Percentiles rank a stretch among this genome's conserved stretches.
phyloP scores from a whole-genome alignment of 2,888 invertebrate genomes.

The Acleris laterana region DNA sequence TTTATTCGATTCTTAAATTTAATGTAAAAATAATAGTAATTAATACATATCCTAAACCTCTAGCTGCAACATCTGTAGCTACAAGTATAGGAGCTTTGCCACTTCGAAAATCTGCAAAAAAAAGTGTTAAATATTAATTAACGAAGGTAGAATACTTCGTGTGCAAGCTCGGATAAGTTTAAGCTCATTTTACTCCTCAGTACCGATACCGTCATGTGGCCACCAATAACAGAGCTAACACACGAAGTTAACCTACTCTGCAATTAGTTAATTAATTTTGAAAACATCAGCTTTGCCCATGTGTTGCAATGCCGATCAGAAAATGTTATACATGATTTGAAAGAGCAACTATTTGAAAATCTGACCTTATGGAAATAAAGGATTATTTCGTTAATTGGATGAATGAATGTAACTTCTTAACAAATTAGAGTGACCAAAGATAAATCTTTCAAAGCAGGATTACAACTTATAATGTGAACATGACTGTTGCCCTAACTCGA shows the following conservation, averaged over 20 bases:
- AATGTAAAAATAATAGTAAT: neutral
- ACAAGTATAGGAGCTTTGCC: conserved; percentile 95
- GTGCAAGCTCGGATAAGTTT: conserved; percentile 39
- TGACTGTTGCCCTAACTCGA: too few relatives aligned
- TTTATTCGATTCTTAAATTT: too few relatives aligned
- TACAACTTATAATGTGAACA: too few relatives aligned
- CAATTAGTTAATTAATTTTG: neutral
- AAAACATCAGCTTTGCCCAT: neutral
- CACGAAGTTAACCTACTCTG: conserved; percentile 20
- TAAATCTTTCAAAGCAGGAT: too few relatives aligned
- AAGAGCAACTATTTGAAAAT: too few relatives aligned
- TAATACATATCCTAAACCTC: conserved; percentile 93
- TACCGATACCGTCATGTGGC: neutral
- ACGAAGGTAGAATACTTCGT: conserved; percentile 34
- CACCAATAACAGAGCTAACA: conserved; percentile 18
- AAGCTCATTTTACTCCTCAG: conserved; percentile 6
- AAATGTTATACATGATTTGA: too few relatives aligned
- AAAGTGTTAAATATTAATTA: conserved; percentile 41
- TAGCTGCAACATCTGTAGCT: conserved; percentile 97
- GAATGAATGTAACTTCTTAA: too few relatives aligned
- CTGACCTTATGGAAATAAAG: too few relatives aligned
- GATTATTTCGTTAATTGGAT: too few relatives aligned
- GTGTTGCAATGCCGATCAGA: too few relatives aligned
- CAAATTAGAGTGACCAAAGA: too few relatives aligned
- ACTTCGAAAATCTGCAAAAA: conserved; percentile 91